A percentile compares a stretch with the other conserved stretches of the same genome.
Conservation (phyloP, 2,888 invertebrate genomes). For the Hirtodrosophila cameraria region DNA sequence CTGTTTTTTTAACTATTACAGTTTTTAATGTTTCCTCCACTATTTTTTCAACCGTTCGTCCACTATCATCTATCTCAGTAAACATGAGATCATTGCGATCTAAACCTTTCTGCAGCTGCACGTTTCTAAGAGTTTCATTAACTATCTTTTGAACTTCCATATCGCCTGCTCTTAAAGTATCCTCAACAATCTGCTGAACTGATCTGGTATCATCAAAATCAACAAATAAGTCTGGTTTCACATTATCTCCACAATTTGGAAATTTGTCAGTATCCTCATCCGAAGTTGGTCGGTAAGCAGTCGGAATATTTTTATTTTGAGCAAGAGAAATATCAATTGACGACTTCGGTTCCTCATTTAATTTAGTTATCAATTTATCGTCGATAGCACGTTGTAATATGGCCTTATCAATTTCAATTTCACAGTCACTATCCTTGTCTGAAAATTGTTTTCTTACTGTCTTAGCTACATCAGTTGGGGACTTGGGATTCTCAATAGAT, state of each 20-base stretch:
- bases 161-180: constrained; percentile 67
- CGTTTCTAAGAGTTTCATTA: constrained; percentile 53
- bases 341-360: too few relatives aligned
- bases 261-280: neutral
- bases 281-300: neutral
- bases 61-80: constrained; percentile 5
- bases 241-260: neutral
- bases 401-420: constrained; percentile 2
- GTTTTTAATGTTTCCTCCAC: constrained; percentile 60
- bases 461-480: neutral
- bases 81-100: neutral
- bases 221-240: neutral
- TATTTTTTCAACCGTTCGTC: constrained; percentile 57
- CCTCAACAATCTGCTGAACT: constrained; percentile 67
- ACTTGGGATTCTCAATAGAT: constrained; percentile 1
- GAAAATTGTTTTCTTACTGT: constrained; percentile 2
- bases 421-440: constrained; percentile 15
- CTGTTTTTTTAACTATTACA: constrained; percentile 15
- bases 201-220: constrained; percentile 50
- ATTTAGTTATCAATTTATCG: too few relatives aligned
- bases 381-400: too few relatives aligned
- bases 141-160: constrained; percentile 65
- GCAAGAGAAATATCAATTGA: neutral
- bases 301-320: neutral
- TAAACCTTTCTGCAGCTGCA: constrained; percentile 25